Base-by-base conservation (phyloP, 2,888 invertebrate genomes). In the Hypomecis atomaria region DNA sequence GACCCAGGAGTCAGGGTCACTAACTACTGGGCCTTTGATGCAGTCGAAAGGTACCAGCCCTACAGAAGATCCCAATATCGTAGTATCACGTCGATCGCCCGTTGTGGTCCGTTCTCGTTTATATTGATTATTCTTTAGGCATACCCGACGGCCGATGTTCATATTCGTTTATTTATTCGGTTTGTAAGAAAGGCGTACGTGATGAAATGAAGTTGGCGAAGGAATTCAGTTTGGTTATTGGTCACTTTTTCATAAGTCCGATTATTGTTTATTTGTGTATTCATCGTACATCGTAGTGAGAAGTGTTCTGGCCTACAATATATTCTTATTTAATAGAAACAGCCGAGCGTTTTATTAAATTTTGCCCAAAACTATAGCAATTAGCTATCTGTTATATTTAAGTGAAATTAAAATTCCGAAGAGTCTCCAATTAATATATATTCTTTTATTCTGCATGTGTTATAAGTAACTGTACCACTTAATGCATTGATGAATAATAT, bases 111-210 rank as follows among this genome's bases (percentile, higher is more conserved):
- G 40, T 42, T 55, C 57, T 75, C 74, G 71, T 67, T 71, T 70
- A 76, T 81, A 83, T 84, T 83, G 82, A 83, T 23, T 23, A 23
- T 80, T 81, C 76, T 72, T 61, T 53, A 67, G 60, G 68, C 67
- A 65, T 65, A 59, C 49, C 9, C 54, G 59, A 57, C 11, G 40
- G 45, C 37, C 52, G 64, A 50, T 59, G 48, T 44, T 40, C 52
- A 59, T 60, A 65, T 48, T 60, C 45, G 52, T 60, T 65, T 60
- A 65, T 65, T 60, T 60, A 64, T 49, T 55, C 59, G 55, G 48
- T 10, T 63, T 40, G 49, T 33, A 59, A 36, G 59, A 55, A 55
- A 53, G 49, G 34, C 23, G 59, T 52, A 60, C 65, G 65, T 65
- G 65, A 65, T 60, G 38, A 52, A 40, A 57, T 57, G 60, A 57